Evolutionary conservation across 92 coral and sea anemone species (phyloP), one percentile per base, ranked within the genome.

Genomic region (Nematostella vectensis): DNA sequence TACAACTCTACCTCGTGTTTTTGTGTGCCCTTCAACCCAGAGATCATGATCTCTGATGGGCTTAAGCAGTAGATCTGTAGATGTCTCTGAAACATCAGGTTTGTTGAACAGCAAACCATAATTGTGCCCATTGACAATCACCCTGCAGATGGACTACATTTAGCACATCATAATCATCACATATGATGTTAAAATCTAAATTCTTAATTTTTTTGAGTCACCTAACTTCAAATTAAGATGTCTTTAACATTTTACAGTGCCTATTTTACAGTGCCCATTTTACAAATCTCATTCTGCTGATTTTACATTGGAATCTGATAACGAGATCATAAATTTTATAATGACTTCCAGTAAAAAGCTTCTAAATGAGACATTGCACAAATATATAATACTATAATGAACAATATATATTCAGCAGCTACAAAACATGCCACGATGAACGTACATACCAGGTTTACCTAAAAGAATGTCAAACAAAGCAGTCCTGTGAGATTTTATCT

Each of bases 11-110:
- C 51, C 51, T 45, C 51, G 9, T 4, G 4, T 45, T 11, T 45
- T 45, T 4, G 51, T 17, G 4, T 6, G 51, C 51, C 51, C 51
- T 19, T 66, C 72, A 28, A 44, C 55, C 72, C 72, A 66, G 31
- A 66, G 16, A 45, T 66, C 72, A 16, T 55, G n/a, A 55, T 66
- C 72, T 53, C 23, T 3, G 8, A 66, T 50, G 21, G 12, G 62
- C 29, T 66, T 55, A 11, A 29, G 15, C 48, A 43, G 27, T 9
- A 27, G 19, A 2, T 43, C 47, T 13, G 62, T 21, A 13, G 4
- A 6, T 17, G 23, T 4, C 23, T 45, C 18, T 6, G 4, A 22
- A 45, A 45, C 21, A 4, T 45, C 51, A 45, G 12, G 23, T 4
- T 38, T 26, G 49, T 38, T n/a, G n/a, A n/a, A 27, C 54, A 61